phyloP scores from a whole-genome alignment of 2,888 invertebrate genomes.

The Rhamnusium bicolor region DNA sequence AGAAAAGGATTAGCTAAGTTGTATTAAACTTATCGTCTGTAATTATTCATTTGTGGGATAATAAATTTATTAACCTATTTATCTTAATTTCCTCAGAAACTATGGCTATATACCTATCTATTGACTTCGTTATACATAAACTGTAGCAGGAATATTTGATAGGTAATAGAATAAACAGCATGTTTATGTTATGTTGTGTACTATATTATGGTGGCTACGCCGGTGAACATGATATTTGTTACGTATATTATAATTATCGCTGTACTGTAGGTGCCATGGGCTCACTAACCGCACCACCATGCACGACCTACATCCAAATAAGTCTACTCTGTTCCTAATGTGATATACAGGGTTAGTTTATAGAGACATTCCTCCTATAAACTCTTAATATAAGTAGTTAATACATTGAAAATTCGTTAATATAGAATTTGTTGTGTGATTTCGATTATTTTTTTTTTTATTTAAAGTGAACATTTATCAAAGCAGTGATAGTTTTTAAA shows the following conservation, averaged over 20 bases:
- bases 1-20: no score
- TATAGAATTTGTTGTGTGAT: no score
- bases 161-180: background rate
- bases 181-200: background rate
- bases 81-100: background rate
- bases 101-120: background rate
- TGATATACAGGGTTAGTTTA: background rate
- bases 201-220: background rate
- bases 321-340: background rate
- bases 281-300: background rate
- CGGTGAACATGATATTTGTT: background rate
- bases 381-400: no score
- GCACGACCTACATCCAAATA: background rate
- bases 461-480: no score
- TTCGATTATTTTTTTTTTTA: no score
- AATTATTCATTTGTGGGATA: no score
- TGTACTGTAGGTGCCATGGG: background rate
- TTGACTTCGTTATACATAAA: background rate
- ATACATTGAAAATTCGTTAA: no score
- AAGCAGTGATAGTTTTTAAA: no score
- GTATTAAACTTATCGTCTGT: no score
- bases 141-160: background rate
- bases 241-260: background rate
- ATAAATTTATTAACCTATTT: background rate
- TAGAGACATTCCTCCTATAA: background rate